Evolutionary conservation across 2,888 invertebrate species (phyloP).

Genomic region (Alloplasta piceator): DNA sequence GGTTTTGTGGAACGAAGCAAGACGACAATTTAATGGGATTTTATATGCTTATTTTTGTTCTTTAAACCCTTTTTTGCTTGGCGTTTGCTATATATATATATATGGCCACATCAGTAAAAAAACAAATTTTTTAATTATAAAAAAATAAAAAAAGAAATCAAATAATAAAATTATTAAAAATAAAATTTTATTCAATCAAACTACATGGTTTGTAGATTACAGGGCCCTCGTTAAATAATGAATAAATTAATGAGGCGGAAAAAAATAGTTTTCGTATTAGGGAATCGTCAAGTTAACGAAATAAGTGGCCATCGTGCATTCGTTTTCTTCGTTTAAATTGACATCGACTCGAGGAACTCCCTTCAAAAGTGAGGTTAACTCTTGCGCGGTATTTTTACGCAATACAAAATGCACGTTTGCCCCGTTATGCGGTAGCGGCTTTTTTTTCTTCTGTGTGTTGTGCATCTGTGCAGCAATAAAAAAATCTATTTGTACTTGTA

Average conservation of each 20-base stretch:
- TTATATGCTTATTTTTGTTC: no score
- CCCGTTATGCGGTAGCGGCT: background rate
- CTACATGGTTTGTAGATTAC: no score
- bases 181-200: no score
- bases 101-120: no score
- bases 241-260: background rate
- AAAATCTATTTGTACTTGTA: constrained; percentile 1
- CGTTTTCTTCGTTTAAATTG: constrained; percentile 47
- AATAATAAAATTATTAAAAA: no score
- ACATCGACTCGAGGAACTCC: constrained; percentile 43
- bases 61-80: no score
- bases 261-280: constrained; percentile 16
- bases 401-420: constrained; percentile 46
- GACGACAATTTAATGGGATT: no score
- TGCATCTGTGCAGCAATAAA: background rate
- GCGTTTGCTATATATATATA: no score
- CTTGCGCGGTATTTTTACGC: constrained; percentile 35
- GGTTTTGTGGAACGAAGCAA: no score
- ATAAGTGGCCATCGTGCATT: constrained; percentile 15
- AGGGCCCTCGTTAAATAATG: background rate
- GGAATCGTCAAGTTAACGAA: constrained; percentile 43
- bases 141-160: no score
- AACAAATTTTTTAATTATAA: no score
- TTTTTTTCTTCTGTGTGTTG: background rate
- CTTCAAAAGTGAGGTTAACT: constrained; percentile 7